Base-by-base conservation (phyloP, 2,113 vertebrate species). In the Notechis scutatus region DNA sequence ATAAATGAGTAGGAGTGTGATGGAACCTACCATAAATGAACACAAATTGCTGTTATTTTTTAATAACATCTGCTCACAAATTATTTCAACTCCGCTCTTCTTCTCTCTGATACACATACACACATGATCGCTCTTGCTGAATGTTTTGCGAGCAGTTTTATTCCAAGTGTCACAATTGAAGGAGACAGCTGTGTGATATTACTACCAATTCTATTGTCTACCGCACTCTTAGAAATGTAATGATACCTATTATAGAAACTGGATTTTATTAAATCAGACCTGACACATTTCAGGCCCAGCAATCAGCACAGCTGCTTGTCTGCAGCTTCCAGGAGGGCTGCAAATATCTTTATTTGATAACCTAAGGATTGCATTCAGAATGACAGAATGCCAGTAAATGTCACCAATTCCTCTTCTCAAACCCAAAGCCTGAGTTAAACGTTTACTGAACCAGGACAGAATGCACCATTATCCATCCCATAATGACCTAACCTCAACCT, bases 1-100 rank as follows among this genome's bases (percentile, higher is more conserved):
- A 92, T 95, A 92, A 93, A 96, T 97, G 96, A 93, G 95, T 92
- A 92, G 96, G 97, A 92, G 94, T 95, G 97, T 97, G 97, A 96
- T 94, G 90, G 93, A 93, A 97, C 5, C 47, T 7, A 87, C 47
- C 97, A 97, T 97, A 96, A 97, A 97, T 97, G 94, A 96, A 96
- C 87, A 91, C 94, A 97, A 97, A 97, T 97, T 95, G 95, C 93
- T 87, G 94, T 88, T 96, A 95, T 96, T 92, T 89, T 91, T 91
- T 92, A 87, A 97, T 96, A 95, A 93, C 90, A 94, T 94, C 96
- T 96, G 90, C 94, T 95, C 96, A 95, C 95, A 95, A 96, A 97
- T 91, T 95, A 96, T 96, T 96, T 94, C 81, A 52, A 26, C 87
- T 93, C 26, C 92, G 93, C 2, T 2, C 91, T 3, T 2, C 91